Evolutionary conservation across 2,113 vertebrate species (phyloP), one percentile per base, ranked within the genome.

Genomic region (Corvus moneduloides): DNA sequence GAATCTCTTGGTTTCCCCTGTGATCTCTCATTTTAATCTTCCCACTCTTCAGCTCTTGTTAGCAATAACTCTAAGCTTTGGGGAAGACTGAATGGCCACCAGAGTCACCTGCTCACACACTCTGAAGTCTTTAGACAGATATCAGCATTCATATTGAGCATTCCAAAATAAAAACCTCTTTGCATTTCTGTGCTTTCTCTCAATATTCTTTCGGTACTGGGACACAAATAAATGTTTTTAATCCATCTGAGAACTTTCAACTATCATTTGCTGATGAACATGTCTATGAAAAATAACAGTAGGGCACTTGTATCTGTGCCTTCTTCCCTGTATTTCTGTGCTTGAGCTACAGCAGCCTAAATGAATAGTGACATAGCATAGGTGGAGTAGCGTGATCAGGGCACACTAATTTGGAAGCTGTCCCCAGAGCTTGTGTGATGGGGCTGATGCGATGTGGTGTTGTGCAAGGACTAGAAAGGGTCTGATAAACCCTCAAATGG

Each of bases 331-430:
- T 16, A 22, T 61, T 68, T 85, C 72, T 80, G 64, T 66, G 41
- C 33, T 27, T 35, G 46, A 59, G n/a, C 59, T 62, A 10, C 44
- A 68, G 52, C 44, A 85, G 39, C 54, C 61, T 27, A 48, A 85
- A 69, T 2, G 1, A 55, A 5, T 2, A 41, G 24, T 56, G 55
- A 54, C 58, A 27, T 0, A 52, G 23, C 27, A 44, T 1, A 28
- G 77, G n/a, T 9, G 7, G 43, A 76, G 27, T 26, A 80, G 33
- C 9, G 35, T 62, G 37, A 24, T 61, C 28, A 66, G 37, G 28
- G 12, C 12, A 6, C 62, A 13, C 13, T 35, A 9, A 69, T 62
- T 19, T 54, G 59, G 72, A 58, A 81, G 16, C 17, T 56, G 20
- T 28, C 27, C 44, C 43, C 33, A 56, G 18, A n/a, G 17, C 27